A percentile compares a stretch with the other conserved stretches of the same genome.
phyloP scores from a whole-genome alignment of 2,113 vertebrate species.

The Prionailurus bengalensis region DNA sequence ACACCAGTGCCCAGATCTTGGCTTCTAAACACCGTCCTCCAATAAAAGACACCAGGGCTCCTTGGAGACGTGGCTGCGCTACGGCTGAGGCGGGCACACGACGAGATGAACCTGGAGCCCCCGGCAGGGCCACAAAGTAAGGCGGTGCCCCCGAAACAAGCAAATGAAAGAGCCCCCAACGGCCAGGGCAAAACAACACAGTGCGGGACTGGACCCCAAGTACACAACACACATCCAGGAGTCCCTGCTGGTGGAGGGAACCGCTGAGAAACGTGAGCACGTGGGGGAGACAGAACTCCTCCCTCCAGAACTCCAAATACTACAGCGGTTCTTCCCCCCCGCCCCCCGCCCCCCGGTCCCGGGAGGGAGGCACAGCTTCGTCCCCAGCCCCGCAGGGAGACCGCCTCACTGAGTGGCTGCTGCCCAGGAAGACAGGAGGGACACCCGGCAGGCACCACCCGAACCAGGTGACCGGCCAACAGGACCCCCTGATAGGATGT shows the following conservation, averaged over 20 bases:
- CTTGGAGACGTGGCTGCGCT: background rate
- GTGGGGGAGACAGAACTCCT: background rate
- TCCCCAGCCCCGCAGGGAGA: background rate
- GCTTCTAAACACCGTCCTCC: background rate
- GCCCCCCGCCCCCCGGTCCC: too few species aligned
- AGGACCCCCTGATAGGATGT: background rate
- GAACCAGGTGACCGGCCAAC: background rate
- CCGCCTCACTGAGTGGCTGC: background rate
- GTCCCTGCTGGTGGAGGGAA: background rate
- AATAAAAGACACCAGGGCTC: background rate
- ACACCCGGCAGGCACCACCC: background rate
- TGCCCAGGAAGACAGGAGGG: background rate
- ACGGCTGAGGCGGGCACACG: rapidly evolving
- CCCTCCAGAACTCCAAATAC: background rate
- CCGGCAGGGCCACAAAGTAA: rapidly evolving
- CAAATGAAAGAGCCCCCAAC: background rate
- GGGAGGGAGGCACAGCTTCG: background rate
- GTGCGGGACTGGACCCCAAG: background rate
- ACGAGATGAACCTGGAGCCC: background rate
- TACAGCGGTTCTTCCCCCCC: background rate
- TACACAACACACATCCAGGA: background rate
- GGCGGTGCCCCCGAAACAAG: background rate
- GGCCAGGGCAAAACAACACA: background rate
- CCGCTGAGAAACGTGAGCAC: rapidly evolving
- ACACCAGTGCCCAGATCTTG: background rate